Evolutionary conservation across 2,797 vertebrate species (phyloP).

Genomic region (Lerista edwardsae): DNA sequence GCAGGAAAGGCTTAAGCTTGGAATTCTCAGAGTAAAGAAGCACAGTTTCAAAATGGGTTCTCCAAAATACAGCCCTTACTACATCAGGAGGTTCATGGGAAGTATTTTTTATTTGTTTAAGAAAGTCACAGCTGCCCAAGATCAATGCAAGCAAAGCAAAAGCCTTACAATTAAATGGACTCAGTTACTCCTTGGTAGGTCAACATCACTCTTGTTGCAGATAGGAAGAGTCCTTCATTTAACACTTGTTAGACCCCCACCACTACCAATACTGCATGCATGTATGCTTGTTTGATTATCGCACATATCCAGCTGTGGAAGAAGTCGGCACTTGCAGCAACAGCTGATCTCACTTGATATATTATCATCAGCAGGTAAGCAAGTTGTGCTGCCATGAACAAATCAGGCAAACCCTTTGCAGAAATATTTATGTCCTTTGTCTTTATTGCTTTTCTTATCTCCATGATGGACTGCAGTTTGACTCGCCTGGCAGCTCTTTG

Average conservation of each 20-base stretch:
- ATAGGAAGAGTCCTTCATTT: background rate
- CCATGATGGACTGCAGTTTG: background rate
- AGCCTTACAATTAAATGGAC: background rate
- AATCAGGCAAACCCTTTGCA: slow-evolving; percentile 11
- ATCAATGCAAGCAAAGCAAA: background rate
- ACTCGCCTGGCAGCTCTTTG: background rate
- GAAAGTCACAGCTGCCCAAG: background rate
- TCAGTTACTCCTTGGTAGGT: background rate
- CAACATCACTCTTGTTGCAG: slow-evolving; percentile 1
- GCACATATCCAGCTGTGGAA: slow-evolving; percentile 12
- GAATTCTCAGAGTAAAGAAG: background rate
- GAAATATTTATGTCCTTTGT: slow-evolving; percentile 2
- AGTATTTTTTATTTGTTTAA: background rate
- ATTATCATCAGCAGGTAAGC: slow-evolving; percentile 10
- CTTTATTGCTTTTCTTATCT: slow-evolving; percentile 18
- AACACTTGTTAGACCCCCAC: background rate
- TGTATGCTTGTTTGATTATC: background rate
- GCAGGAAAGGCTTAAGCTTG: background rate
- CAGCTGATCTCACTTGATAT: background rate
- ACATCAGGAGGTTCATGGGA: background rate
- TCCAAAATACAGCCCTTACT: too few species aligned
- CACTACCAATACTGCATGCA: background rate
- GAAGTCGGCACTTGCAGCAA: background rate
- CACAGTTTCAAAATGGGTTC: background rate
- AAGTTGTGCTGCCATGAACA: slow-evolving; percentile 1